Base-by-base conservation (phyloP, 2,797 vertebrate genomes). In the Gallinago solitaria region DNA sequence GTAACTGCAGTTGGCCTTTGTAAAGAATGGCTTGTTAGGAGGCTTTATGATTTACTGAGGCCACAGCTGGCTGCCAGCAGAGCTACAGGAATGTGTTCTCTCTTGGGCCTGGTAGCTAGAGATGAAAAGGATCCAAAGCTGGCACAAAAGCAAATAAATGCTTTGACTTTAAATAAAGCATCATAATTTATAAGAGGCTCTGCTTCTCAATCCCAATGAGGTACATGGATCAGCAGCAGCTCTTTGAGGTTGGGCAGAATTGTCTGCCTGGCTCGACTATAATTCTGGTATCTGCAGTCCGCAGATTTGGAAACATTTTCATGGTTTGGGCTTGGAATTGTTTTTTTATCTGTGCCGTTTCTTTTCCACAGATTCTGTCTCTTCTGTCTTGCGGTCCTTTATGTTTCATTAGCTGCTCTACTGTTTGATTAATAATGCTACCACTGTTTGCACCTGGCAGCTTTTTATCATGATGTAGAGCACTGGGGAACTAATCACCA, bases 131-230 rank as follows among this genome's bases (percentile, higher is more conserved):
- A 96, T 97, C 97, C 94, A 97, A 97, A 97, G 97, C 97, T 98
- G 98, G 97, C 98, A 98, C 97, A 95, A 98, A 98, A 98, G 98
- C 97, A 98, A 98, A 97, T 98, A 98, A 98, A 97, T 83, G 85
- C 97, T 97, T 97, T 97, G 97, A 97, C 97, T 98, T 98, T 98
- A 98, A 97, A 97, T 98, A 98, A 98, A 98, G 97, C 96, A 97
- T 97, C 95, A 95, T 98, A 97, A 98, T 98, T 98, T 98, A 98
- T 97, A 97, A 94, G 84, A 96, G 93, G 78, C 87, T 97, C 79
- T 96, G 89, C 80, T 92, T 96, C 97, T 94, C 83, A 91, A 16
- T 94, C 95, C 96, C 96, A 89, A 6, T 32, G 92, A 97, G 96
- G 93, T 93, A 76, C 59, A 68, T n/a, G 88, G 96, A 96, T 97